These are phyloP conservation scores for Orchestia grillus DNA, from an alignment of 1,140 invertebrate genomes.

Conservation along the genomic window DNA sequence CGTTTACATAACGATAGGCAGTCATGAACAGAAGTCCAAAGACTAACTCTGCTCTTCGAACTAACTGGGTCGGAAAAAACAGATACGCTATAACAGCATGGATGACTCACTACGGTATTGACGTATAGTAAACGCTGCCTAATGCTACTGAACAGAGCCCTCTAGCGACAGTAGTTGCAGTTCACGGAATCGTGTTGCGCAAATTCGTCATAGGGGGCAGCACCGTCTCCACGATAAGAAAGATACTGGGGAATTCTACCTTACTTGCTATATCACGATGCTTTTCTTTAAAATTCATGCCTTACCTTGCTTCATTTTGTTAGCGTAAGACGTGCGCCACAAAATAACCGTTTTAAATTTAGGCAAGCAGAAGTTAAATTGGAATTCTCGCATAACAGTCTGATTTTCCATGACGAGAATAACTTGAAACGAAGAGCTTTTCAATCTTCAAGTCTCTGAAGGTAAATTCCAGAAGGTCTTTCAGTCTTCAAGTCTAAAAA, in stretches of 20 bases:
- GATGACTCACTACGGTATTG: neutral
- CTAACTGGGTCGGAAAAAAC: neutral
- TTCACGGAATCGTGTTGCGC: neutral
- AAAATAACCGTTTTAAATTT: neutral
- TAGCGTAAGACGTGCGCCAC: neutral
- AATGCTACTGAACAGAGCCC: neutral
- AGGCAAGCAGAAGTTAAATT: neutral
- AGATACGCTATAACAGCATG: neutral
- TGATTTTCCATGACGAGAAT: neutral
- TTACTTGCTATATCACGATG: no score
- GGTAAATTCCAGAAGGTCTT: neutral
- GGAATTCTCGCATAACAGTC: no score
- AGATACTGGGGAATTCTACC: no score
- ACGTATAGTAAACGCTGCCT: neutral
- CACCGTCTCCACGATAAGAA: no score
- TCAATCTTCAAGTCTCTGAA: neutral
- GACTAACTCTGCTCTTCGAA: neutral
- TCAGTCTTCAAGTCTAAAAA: neutral
- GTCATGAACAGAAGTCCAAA: neutral
- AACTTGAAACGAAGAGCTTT: neutral
- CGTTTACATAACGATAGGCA: neutral
- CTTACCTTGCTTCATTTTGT: neutral
- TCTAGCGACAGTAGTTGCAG: neutral
- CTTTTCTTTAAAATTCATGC: neutral
- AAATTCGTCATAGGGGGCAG: no score